These are phyloP conservation scores for Callipepla squamata DNA, from an alignment of 2,113 vertebrate genomes.

Conservation along the genomic window DNA sequence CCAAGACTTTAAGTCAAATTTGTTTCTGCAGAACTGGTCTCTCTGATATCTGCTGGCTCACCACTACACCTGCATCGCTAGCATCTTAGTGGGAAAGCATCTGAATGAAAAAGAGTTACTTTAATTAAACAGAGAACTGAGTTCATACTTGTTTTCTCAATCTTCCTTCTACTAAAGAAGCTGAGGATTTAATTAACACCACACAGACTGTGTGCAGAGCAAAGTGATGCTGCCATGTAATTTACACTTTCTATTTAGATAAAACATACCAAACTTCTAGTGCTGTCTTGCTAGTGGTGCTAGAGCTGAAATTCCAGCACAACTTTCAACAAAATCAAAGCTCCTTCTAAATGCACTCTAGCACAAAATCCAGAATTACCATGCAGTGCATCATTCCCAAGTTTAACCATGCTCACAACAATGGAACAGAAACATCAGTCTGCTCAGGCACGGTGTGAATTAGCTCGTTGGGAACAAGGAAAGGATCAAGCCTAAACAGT, in stretches of 20 bases:
- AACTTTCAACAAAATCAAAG: neutral
- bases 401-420: neutral
- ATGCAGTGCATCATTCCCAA: neutral
- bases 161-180: conserved; percentile 26
- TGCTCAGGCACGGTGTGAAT: neutral
- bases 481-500: neutral
- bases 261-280: neutral
- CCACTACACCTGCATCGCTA: neutral
- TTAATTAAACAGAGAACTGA: conserved; percentile 58
- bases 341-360: neutral
- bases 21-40: neutral
- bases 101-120: conserved; percentile 45
- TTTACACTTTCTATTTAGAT: conserved; percentile 38
- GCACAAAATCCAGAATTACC: neutral
- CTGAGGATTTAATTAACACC: conserved; percentile 70
- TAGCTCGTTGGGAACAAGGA: neutral
- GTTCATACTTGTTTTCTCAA: conserved; percentile 14
- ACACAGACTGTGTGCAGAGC: conserved; percentile 27
- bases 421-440: neutral
- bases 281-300: neutral
- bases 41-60: neutral
- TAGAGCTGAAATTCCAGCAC: neutral
- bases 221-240: neutral
- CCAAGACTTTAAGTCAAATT: neutral
- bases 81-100: neutral